Percentiles rank a stretch among this genome's conserved stretches.
Conservation (phyloP, 2,113 vertebrate genomes). For the Poecilia latipinna region DNA sequence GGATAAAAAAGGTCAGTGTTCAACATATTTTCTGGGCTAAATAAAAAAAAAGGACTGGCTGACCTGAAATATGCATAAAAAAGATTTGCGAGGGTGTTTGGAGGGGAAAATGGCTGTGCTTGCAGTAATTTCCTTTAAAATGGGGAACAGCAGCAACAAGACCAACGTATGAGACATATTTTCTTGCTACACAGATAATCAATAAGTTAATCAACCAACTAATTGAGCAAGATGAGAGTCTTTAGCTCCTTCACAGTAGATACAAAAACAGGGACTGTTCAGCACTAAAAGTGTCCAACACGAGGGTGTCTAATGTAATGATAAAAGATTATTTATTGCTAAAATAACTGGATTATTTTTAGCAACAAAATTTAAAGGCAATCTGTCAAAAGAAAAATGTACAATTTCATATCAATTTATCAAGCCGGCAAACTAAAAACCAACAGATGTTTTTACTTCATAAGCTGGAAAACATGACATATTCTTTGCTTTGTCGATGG, state of each 20-base stretch:
- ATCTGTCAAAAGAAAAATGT: not conserved
- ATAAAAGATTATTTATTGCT: not conserved
- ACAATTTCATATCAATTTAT: not conserved
- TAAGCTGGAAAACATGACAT: not conserved
- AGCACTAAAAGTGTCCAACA: not conserved
- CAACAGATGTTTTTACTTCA: not conserved
- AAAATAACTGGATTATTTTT: not conserved
- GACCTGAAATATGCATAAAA: not conserved
- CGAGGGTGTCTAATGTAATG: not conserved
- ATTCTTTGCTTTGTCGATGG: not conserved
- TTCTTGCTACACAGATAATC: slow-evolving; percentile 8
- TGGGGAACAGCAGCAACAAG: not conserved
- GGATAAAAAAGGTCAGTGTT: not conserved
- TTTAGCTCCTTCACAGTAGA: not conserved
- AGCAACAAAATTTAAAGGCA: not conserved
- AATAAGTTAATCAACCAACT: slow-evolving; percentile 17
- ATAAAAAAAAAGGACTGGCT: not conserved
- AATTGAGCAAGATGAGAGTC: slow-evolving; percentile 2
- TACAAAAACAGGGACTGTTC: not conserved
- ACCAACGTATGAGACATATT: not conserved
- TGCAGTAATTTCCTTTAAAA: not conserved
- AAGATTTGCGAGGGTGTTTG: not conserved
- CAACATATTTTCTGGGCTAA: not conserved
- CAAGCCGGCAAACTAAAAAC: not conserved
- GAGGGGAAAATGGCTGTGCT: not conserved